Evolutionary conservation across 2,113 vertebrate species (phyloP), one percentile per base, ranked within the genome.

Genomic region (Rousettus leschenaultii): DNA sequence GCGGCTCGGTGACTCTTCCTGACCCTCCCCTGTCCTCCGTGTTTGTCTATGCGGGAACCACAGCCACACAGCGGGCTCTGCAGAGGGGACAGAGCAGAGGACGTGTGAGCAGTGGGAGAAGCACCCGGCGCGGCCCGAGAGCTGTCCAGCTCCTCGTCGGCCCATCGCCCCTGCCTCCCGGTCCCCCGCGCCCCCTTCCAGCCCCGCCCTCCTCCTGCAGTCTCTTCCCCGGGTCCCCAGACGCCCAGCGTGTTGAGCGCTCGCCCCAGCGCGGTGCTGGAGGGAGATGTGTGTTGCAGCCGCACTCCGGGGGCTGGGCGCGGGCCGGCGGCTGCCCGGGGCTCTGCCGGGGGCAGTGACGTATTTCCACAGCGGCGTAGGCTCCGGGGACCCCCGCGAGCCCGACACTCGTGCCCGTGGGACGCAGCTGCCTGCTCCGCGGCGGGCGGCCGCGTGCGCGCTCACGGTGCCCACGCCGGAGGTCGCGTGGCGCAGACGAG

Each of bases 401-500:
- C 0, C 26, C 0, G 5, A 53, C 53, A 53, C 13, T 14, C 14
- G 53, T 53, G 53, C 53, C 53, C 53, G 53, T 53, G 53, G 53
- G 53, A 16, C 0, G 19, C 40, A 40, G 40, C 40, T 40, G 40
- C 6, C 40, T 40, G 40, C 40, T 40, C 40, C 40, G 40, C 40
- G 40, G 40, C 40, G 40, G 40, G 45, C 45, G 45, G 45, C 45
- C 10, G 45, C 6, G 45, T 45, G 7, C 45, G 6, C 5, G 45
- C 45, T 45, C 6, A 7, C 45, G 45, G 10, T 33, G 75, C 21
- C 7, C 4, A 0, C 38, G 16, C 26, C 0, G 1, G 43, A 5
- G 0, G 3, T 16, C 6, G 43, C 6, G 0, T 15, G 3, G 0
- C 11, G 2, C 2, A 22, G 3, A 40, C 35, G 0, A 86, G 7